Percentiles rank a stretch among this genome's conserved stretches.
Conservation (phyloP, 2,888 invertebrate species). For the Peribatodes rhomboidaria region DNA sequence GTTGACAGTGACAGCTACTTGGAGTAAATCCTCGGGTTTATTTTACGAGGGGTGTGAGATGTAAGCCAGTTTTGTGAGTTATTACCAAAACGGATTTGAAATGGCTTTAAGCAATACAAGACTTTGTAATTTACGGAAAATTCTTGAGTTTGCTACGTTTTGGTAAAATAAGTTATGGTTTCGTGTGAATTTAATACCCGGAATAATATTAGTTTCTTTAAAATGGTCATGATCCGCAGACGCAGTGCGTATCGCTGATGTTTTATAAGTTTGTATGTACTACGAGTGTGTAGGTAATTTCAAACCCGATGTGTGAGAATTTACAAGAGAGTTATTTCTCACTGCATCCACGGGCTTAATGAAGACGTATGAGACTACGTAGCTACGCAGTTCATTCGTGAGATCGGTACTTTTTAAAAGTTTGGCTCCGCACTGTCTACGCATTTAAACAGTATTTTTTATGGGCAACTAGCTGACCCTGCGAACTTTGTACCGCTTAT, state of each 20-base stretch:
- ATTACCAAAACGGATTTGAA: constrained; percentile 44
- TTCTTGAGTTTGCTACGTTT: background rate
- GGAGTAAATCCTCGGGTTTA: constrained; percentile 55
- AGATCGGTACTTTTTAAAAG: background rate
- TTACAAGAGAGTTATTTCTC: too few relatives aligned
- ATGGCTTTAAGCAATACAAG: constrained; percentile 25
- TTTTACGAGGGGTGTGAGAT: constrained; percentile 57
- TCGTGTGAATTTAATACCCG: too few relatives aligned
- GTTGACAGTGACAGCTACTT: constrained; percentile 45
- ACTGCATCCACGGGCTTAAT: background rate
- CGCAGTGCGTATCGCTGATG: too few relatives aligned
- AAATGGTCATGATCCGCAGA: too few relatives aligned
- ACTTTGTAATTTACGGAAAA: constrained; percentile 28
- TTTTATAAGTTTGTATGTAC: too few relatives aligned
- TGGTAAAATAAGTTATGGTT: too few relatives aligned
- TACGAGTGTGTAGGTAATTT: too few relatives aligned
- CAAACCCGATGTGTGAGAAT: too few relatives aligned
- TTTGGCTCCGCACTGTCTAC: background rate
- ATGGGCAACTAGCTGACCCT: too few relatives aligned
- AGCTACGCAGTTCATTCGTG: background rate
- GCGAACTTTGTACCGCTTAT: too few relatives aligned
- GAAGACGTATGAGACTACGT: too few relatives aligned
- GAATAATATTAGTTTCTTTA: too few relatives aligned
- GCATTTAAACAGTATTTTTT: background rate
- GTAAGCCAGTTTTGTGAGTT: constrained; percentile 45